Base-by-base conservation (phyloP, 2,888 invertebrate genomes). In the Chesias legatella region DNA sequence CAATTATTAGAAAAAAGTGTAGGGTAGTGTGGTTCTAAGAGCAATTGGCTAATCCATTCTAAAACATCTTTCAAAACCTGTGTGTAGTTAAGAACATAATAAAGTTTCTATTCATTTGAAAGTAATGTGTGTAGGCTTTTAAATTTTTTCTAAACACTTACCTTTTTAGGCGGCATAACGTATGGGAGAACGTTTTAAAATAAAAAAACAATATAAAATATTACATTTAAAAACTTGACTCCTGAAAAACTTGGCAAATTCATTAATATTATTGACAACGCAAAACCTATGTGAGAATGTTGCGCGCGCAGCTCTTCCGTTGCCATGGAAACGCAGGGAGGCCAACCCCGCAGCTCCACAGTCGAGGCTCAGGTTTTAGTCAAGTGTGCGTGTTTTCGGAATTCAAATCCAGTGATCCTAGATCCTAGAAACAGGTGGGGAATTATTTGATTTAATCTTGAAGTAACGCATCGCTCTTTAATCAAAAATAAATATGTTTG, bases 151-250 rank as follows among this genome's bases (percentile, higher is more conserved):
- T 8, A 13, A 2, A 9, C 36, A 51, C 80, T 62, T 74, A 85
- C 86, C 84, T 81, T 85, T 56, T 85, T 86, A 3, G 84, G 83
- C 13, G 83, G 74, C 86, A 86, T 86, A 56, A 13, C n/a, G 24
- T 37, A n/a, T n/a, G n/a, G n/a, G n/a, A n/a, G n/a, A n/a, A n/a
- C 31, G 46, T 38, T 29, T 35, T 10, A 43, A 20, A 27, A 47
- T 17, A 17, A 51, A 43, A 23, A 46, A 51, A 32, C 43, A 33
- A 33, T 26, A 38, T 40, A 40, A 30, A 23, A 43, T 39, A 43
- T 33, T 39, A 38, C 30, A 36, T 45, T 43, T 40, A 28, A 58
- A 63, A 56, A 53, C 21, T 38, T 7, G 33, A 33, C 43, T 32
- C 21, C 38, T 40, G 58, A 55, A 53, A 66, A 74, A 75, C 62